phyloP scores from a whole-genome alignment of 2,113 vertebrate species.

The Phylloscopus trochiloides region DNA sequence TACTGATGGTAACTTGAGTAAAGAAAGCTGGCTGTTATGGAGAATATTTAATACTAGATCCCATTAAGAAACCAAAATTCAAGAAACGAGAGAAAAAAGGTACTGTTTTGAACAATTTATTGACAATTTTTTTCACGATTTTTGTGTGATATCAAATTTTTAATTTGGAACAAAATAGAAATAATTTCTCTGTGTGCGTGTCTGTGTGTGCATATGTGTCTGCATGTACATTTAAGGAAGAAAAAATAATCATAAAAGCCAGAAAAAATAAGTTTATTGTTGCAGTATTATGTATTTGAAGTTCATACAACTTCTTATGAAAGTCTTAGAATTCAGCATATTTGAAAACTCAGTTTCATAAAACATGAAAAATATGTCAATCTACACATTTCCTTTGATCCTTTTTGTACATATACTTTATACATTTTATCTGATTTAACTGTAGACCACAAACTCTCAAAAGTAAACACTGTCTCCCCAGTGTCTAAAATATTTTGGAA shows the following conservation, averaged over 20 bases:
- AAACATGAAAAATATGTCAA: neutral
- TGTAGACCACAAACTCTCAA: neutral
- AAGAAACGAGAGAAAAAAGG: neutral
- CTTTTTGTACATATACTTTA: neutral
- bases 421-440: neutral
- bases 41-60: neutral
- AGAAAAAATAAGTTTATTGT: neutral
- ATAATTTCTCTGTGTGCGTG: rapidly evolving
- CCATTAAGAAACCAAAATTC: neutral
- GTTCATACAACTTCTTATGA: neutral
- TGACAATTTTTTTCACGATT: rapidly evolving
- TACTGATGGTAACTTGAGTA: neutral
- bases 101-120: neutral
- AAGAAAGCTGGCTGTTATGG: neutral
- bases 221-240: neutral
- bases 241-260: neutral
- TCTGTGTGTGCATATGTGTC: neutral
- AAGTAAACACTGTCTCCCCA: neutral
- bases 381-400: neutral
- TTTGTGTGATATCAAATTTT: neutral
- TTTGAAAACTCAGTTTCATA: neutral
- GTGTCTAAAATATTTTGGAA: neutral
- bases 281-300: neutral
- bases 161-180: neutral
- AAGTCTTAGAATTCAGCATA: neutral